Evolutionary conservation across 2,888 invertebrate genomes (phyloP).

Genomic region (Nasonovia ribisnigri): DNA sequence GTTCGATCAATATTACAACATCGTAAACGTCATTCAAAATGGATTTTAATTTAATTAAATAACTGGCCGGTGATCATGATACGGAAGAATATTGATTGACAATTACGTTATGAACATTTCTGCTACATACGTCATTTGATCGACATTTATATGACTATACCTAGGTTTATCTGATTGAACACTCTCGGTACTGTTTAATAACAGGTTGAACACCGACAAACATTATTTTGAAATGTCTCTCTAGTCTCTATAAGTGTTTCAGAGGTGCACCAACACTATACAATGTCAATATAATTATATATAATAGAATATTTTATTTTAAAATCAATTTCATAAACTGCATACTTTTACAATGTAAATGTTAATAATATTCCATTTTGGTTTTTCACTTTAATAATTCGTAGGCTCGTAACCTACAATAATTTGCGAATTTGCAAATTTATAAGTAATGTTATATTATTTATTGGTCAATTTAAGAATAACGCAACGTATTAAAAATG

Average conservation of each 20-base stretch:
- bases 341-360: neutral
- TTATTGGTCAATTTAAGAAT: no score
- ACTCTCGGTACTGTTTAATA: neutral
- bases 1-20: neutral
- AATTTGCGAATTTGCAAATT: neutral
- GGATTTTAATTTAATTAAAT: conserved; percentile 35
- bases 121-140: neutral
- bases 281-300: neutral
- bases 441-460: neutral
- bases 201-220: neutral
- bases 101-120: neutral
- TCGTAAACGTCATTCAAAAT: neutral
- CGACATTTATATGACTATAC: neutral
- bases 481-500: neutral
- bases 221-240: neutral
- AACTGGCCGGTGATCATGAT: neutral
- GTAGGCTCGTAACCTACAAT: neutral
- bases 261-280: neutral
- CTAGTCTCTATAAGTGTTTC: neutral
- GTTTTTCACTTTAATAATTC: no score
- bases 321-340: conserved; percentile 10
- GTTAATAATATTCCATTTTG: neutral
- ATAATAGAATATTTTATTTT: neutral
- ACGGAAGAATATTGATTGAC: neutral
- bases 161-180: neutral